These are phyloP conservation scores for Napeogenes inachia DNA, from an alignment of 2,888 invertebrate genomes.

Conservation along the genomic window DNA sequence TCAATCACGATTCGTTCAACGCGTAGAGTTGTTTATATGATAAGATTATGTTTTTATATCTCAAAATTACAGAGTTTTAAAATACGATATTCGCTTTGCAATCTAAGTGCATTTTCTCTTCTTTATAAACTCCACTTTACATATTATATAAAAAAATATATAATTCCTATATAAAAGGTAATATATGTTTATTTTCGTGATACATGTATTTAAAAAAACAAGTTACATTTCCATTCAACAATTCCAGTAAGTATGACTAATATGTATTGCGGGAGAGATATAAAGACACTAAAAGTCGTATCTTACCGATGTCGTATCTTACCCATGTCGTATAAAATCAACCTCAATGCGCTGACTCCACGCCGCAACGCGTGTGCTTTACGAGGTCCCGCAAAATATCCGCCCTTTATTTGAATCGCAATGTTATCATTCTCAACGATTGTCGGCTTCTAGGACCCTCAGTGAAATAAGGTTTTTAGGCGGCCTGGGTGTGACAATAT, in stretches of 20 bases:
- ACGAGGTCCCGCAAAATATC: constrained; percentile 54
- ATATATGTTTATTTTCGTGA: no score
- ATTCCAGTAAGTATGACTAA: not conserved
- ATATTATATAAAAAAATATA: no score
- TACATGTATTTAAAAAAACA: no score
- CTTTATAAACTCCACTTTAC: no score
- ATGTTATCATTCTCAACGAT: constrained; percentile 51
- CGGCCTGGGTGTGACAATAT: constrained; percentile 36
- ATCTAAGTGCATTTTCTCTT: no score
- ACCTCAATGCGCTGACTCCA: constrained; percentile 45
- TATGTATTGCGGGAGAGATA: not conserved
- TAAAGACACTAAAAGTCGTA: constrained; percentile 15
- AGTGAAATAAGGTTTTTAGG: constrained; percentile 38
- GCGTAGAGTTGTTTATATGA: constrained; percentile 34
- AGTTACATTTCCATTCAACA: not conserved
- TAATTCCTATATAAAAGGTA: no score
- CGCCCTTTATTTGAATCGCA: constrained; percentile 57
- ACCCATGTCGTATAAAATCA: constrained; percentile 29
- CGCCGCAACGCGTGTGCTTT: constrained; percentile 57
- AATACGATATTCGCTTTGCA: no score
- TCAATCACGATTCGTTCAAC: constrained; percentile 36
- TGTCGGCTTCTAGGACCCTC: constrained; percentile 37
- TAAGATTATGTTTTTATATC: constrained; percentile 24
- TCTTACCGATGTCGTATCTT: constrained; percentile 27
- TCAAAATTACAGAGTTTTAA: not conserved